phyloP scores from a whole-genome alignment of 2,113 vertebrate genomes.

The Brachionichthys hirsutus region DNA sequence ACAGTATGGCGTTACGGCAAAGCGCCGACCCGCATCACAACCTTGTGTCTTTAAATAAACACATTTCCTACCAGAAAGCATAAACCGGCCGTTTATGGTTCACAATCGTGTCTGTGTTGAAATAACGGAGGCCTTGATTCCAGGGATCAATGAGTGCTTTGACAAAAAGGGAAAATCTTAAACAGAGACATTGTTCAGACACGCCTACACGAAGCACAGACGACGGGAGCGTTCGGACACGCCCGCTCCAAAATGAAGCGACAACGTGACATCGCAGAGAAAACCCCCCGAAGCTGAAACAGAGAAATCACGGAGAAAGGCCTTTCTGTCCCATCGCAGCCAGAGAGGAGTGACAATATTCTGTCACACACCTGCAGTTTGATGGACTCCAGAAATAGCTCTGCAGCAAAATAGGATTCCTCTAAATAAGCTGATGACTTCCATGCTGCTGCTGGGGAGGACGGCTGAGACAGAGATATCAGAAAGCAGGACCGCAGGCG shows the following conservation, averaged over 20 bases:
- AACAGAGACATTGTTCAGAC: neutral
- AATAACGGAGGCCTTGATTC: no score
- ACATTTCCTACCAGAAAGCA: no score
- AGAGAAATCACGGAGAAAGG: conserved; percentile 17
- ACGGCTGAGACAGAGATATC: no score
- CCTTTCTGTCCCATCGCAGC: conserved; percentile 22
- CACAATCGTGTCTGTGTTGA: neutral
- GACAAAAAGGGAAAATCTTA: neutral
- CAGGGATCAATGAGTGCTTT: no score
- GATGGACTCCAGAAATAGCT: conserved; percentile 44
- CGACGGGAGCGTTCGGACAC: neutral
- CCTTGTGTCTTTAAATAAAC: neutral
- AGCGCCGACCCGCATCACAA: no score
- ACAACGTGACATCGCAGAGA: conserved; percentile 5
- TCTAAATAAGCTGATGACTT: conserved; percentile 42
- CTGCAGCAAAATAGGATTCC: conserved; percentile 53
- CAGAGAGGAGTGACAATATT: conserved; percentile 9
- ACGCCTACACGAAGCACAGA: neutral
- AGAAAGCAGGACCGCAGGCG: neutral
- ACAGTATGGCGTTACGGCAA: neutral
- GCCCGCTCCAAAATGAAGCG: conserved; percentile 18
- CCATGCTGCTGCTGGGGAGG: neutral
- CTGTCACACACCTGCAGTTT: conserved; percentile 35
- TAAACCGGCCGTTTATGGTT: neutral
- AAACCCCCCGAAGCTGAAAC: conserved; percentile 6